These are phyloP conservation scores for Dendronephthya gigantea DNA, from an alignment of 64 coral and sea anemone species.

Conservation along the genomic window DNA sequence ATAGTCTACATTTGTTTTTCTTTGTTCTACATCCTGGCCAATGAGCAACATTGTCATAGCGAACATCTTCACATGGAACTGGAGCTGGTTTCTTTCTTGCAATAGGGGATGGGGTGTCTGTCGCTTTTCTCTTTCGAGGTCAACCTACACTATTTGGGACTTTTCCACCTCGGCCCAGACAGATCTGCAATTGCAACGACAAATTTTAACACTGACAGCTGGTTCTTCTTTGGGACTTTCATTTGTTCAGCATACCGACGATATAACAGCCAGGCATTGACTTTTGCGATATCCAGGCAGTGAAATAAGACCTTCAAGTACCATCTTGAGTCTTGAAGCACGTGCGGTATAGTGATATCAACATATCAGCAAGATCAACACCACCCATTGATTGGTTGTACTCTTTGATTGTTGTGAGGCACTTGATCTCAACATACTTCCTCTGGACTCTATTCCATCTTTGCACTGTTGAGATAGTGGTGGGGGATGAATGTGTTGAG, in stretches of 20 bases:
- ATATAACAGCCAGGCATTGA: background rate
- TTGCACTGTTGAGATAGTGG: background rate
- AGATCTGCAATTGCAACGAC: background rate
- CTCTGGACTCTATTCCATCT: background rate
- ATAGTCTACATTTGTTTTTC: too few species aligned
- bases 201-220: background rate
- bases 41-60: background rate
- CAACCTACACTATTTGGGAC: background rate
- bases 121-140: background rate
- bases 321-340: background rate
- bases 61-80: background rate
- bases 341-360: background rate
- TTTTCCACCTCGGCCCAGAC: background rate
- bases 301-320: background rate
- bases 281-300: background rate
- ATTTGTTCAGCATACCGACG: background rate
- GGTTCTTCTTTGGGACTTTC: background rate
- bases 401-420: background rate
- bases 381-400: background rate
- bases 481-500: slow-evolving; percentile 14
- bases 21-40: background rate
- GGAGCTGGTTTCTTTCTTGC: background rate
- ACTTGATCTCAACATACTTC: background rate
- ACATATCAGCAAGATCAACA: background rate
- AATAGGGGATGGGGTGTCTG: too few species aligned